Evolutionary conservation across 53 echinoderm and acorn worm genomes (phyloP).

Genomic region (Patiria pectinifera): DNA sequence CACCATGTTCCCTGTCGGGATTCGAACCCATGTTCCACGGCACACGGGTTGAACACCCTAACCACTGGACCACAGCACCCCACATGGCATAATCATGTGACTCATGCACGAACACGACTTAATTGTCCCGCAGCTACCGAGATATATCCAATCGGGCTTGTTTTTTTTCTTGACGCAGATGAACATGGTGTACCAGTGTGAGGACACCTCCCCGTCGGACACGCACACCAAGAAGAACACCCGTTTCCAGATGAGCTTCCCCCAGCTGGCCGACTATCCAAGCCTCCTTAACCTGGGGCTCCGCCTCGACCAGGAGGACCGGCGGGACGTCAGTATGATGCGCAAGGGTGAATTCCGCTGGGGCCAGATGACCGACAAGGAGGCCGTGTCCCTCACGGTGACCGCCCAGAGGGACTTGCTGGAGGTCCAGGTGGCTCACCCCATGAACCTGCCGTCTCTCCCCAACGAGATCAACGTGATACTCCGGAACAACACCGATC

Average conservation of each 20-base stretch:
- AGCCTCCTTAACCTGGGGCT: constrained; percentile 13
- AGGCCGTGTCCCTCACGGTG: background rate
- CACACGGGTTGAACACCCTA: too few species aligned
- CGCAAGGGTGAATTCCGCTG: constrained; percentile 32
- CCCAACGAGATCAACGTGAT: constrained; percentile 36
- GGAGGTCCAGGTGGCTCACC: background rate
- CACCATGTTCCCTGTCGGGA: too few species aligned
- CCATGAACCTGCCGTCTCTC: constrained; percentile 10
- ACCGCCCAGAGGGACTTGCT: background rate
- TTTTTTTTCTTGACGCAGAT: background rate
- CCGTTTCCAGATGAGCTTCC: background rate
- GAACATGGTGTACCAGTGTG: background rate
- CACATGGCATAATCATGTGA: too few species aligned
- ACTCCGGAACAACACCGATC: constrained; percentile 7
- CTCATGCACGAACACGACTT: too few species aligned
- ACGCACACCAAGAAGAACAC: background rate
- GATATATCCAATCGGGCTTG: too few species aligned
- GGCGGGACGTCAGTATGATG: background rate
- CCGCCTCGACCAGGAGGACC: background rate
- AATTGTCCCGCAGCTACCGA: too few species aligned
- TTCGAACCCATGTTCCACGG: too few species aligned
- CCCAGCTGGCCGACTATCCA: constrained; percentile 29
- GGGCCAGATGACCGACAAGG: constrained; percentile 40
- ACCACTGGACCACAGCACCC: too few species aligned
- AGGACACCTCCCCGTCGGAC: background rate